A percentile compares a stretch with the other conserved stretches of the same genome.
phyloP scores from a whole-genome alignment of 2,113 vertebrate genomes.

The Menidia beryllina region DNA sequence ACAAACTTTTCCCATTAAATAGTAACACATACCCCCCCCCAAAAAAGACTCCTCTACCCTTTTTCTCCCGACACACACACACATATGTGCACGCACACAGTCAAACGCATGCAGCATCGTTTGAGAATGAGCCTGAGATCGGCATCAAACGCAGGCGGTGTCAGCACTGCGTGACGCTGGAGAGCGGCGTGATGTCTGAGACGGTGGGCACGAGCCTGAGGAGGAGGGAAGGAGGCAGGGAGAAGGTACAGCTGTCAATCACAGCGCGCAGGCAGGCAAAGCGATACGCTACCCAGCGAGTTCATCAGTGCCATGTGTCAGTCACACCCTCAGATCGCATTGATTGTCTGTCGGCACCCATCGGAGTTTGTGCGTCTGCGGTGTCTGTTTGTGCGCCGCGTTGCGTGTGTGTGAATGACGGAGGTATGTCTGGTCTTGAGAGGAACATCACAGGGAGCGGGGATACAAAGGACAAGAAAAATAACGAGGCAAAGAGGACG shows the following conservation, averaged over 20 bases:
- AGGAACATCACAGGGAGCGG: constrained; percentile 47
- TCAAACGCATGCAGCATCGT: constrained; percentile 15
- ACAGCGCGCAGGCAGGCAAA: constrained; percentile 46
- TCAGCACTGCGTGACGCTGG: constrained; percentile 51
- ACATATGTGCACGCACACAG: not conserved
- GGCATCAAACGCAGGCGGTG: constrained; percentile 59
- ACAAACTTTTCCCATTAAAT: no score
- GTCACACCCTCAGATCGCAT: constrained; percentile 66
- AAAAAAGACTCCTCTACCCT: not conserved
- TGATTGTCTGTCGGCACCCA: constrained; percentile 70
- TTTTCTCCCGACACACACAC: constrained; percentile 2
- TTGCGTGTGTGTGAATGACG: constrained; percentile 27
- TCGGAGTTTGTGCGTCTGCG: constrained; percentile 23
- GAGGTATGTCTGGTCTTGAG: constrained; percentile 34
- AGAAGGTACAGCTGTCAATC: constrained; percentile 71
- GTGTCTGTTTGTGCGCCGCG: not conserved
- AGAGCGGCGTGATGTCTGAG: constrained; percentile 52
- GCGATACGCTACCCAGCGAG: constrained; percentile 60
- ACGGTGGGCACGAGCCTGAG: constrained; percentile 16
- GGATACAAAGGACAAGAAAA: constrained; percentile 56
- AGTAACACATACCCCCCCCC: no score
- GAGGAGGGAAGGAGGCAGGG: constrained; percentile 7
- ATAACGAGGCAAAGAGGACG: constrained; percentile 34
- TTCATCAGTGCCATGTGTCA: constrained; percentile 73
- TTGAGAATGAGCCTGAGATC: constrained; percentile 58